Conservation (phyloP, 2,797 vertebrate genomes). For the Epinephelus malabaricus region DNA sequence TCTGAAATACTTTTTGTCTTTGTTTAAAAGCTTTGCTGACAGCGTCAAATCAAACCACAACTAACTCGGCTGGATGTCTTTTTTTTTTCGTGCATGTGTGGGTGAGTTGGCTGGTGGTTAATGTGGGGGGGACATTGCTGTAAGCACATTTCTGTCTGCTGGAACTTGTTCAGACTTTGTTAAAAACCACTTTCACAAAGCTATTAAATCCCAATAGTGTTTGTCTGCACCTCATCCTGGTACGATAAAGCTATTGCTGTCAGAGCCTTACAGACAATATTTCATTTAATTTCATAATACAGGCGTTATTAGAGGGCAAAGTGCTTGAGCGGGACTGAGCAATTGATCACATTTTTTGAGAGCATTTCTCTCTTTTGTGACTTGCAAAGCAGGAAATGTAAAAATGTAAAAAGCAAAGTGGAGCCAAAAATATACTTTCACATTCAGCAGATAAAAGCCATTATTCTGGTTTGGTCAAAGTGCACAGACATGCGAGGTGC, state of each 20-base stretch:
- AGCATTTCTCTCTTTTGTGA: not conserved
- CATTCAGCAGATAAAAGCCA: not conserved
- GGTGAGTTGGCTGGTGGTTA: not conserved
- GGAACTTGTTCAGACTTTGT: not conserved
- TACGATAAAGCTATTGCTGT: too few species aligned
- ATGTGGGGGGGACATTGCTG: not conserved
- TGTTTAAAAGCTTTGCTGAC: not conserved
- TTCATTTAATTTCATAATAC: not conserved
- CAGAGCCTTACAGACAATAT: not conserved
- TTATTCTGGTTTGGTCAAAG: slow-evolving; percentile 13
- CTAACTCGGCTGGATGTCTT: not conserved
- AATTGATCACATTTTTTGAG: not conserved
- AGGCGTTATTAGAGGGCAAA: not conserved
- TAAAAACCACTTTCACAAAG: slow-evolving; percentile 3
- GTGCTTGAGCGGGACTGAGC: not conserved
- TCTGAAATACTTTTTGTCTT: not conserved
- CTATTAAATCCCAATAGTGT: not conserved
- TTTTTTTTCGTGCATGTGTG: not conserved
- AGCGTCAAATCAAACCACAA: not conserved
- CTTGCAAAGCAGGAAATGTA: not conserved
- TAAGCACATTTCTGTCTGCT: too few species aligned
- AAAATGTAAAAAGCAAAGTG: not conserved
- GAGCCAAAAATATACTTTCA: slow-evolving; percentile 18
- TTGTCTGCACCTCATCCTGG: not conserved
- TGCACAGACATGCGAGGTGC: slow-evolving; percentile 6